phyloP scores from a whole-genome alignment of 2,797 vertebrate genomes.

The Neomorphus geoffroyi region DNA sequence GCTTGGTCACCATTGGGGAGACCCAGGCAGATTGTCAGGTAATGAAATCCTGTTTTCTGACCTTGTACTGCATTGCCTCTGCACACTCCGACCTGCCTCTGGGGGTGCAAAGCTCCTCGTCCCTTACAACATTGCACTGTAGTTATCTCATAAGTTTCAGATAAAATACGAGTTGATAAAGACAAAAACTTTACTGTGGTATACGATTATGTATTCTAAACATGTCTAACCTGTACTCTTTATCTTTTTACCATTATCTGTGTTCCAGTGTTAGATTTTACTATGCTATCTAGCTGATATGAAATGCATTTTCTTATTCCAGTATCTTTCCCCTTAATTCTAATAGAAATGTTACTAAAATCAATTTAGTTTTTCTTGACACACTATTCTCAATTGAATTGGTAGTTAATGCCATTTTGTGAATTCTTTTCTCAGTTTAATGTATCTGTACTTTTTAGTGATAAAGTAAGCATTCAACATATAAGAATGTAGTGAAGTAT shows the following conservation, averaged over 20 bases:
- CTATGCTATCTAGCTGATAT: background rate
- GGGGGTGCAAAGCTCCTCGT: too few species aligned
- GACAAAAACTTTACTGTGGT: background rate
- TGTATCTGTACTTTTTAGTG: background rate
- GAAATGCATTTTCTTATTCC: background rate
- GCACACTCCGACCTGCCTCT: too few species aligned
- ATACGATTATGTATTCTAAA: background rate
- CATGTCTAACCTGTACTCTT: background rate
- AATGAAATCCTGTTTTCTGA: too few species aligned
- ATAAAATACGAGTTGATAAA: background rate
- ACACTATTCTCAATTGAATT: background rate
- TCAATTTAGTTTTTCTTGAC: background rate
- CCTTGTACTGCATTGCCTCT: too few species aligned
- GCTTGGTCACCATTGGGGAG: too few species aligned
- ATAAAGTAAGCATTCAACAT: background rate
- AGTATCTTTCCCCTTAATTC: background rate
- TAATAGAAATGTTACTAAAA: background rate
- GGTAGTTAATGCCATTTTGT: background rate
- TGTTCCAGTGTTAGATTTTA: background rate
- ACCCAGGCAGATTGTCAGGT: too few species aligned
- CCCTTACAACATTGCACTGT: background rate
- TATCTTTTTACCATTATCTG: background rate
- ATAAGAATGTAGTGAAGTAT: background rate
- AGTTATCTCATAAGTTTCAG: background rate
- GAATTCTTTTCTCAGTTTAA: background rate